Conservation (phyloP, 1,140 invertebrate genomes). For the Diorhabda carinulata region DNA sequence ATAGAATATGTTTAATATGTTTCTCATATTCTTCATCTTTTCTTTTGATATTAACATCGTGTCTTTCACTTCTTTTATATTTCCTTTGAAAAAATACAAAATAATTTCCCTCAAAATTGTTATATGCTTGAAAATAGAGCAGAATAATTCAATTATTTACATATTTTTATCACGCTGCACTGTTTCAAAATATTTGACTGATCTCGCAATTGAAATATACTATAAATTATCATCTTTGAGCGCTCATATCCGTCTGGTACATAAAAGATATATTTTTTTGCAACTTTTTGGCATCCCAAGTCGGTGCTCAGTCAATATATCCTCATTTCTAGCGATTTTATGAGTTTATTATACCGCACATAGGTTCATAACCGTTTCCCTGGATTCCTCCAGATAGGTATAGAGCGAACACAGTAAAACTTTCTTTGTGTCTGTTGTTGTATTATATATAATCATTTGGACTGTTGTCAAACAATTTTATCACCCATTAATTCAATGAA, state of each 20-base stretch:
- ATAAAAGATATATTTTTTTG: constrained; percentile 44
- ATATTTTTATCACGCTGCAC: too few relatives aligned
- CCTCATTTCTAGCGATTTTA: constrained; percentile 47
- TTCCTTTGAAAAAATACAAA: too few relatives aligned
- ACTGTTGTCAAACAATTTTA: not conserved
- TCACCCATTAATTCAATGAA: not conserved
- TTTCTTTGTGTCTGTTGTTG: not conserved
- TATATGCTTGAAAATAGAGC: too few relatives aligned
- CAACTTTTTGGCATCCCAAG: constrained; percentile 36
- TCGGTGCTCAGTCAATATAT: constrained; percentile 46
- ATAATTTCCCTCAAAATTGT: too few relatives aligned
- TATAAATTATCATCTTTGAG: constrained; percentile 44
- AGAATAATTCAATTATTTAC: too few relatives aligned
- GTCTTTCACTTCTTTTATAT: too few relatives aligned
- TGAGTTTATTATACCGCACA: constrained; percentile 47
- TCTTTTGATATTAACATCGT: too few relatives aligned
- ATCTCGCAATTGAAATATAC: constrained; percentile 25
- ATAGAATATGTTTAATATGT: too few relatives aligned
- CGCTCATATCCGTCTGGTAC: constrained; percentile 36
- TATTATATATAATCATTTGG: not conserved
- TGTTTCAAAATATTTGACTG: too few relatives aligned
- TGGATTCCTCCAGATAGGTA: not conserved
- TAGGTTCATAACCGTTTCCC: constrained; percentile 39
- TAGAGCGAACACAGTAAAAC: not conserved
- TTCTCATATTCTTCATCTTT: too few relatives aligned